Evolutionary conservation across 2,113 vertebrate species (phyloP).

Genomic region (Onychostoma macrolepis): DNA sequence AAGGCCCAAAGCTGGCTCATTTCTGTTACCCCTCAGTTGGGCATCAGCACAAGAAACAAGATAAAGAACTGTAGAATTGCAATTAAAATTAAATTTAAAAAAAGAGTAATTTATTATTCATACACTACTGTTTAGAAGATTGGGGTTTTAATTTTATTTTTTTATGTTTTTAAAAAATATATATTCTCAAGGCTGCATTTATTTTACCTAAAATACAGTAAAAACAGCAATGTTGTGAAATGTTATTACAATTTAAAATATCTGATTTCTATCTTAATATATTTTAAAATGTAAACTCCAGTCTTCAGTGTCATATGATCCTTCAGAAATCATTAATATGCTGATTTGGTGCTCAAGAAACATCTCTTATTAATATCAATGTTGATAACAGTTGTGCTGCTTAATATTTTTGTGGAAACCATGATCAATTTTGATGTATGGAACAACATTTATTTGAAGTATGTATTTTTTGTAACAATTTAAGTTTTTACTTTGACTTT

Average conservation of each 20-base stretch:
- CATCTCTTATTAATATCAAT: neutral
- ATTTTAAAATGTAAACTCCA: neutral
- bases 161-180: neutral
- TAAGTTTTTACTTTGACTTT: neutral
- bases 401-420: neutral
- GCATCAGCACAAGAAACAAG: neutral
- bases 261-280: neutral
- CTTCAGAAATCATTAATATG: neutral
- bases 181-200: neutral
- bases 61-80: neutral
- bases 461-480: neutral
- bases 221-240: neutral
- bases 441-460: neutral
- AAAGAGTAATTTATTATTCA: neutral
- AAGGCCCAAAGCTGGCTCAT: neutral
- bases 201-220: neutral
- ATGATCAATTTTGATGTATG: neutral
- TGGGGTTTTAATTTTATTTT: neutral
- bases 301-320: neutral
- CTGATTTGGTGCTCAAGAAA: conserved; percentile 1
- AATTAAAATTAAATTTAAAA: neutral
- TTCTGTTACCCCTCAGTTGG: neutral
- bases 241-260: neutral
- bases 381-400: neutral
- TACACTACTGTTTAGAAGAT: neutral